phyloP scores from a whole-genome alignment of 2,888 invertebrate genomes.

The Trimorus sp. region DNA sequence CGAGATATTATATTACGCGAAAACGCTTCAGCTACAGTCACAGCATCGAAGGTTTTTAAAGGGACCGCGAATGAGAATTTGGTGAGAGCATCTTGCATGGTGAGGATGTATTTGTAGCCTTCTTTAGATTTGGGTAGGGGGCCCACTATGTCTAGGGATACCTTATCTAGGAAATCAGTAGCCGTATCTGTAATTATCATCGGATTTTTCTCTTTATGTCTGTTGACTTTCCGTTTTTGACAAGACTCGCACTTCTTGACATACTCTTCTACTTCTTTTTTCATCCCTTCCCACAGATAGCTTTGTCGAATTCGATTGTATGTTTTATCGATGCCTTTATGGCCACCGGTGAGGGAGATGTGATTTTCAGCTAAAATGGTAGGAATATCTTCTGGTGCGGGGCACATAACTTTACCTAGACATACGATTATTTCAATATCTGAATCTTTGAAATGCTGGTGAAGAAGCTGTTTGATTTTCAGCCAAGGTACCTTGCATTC shows the following conservation, averaged over 20 bases:
- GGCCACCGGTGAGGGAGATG: constrained; percentile 56
- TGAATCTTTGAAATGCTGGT: neutral
- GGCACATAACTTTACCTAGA: too few relatives aligned
- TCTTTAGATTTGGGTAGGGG: neutral
- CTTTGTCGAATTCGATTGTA: constrained; percentile 44
- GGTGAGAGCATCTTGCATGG: constrained; percentile 8
- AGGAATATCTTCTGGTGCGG: neutral
- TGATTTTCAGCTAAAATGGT: constrained; percentile 59
- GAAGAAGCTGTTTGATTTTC: constrained; percentile 3
- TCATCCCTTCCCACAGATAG: constrained; percentile 63
- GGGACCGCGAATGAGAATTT: constrained; percentile 13
- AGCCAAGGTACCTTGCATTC: neutral
- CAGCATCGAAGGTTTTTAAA: neutral
- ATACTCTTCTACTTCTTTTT: constrained; percentile 50
- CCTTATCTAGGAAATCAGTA: neutral
- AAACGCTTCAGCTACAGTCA: constrained; percentile 4
- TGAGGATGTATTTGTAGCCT: neutral
- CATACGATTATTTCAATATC: too few relatives aligned
- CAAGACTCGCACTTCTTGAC: constrained; percentile 26
- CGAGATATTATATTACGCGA: neutral
- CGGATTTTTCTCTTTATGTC: constrained; percentile 7
- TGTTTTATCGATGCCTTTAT: constrained; percentile 66
- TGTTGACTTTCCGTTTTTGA: constrained; percentile 1
- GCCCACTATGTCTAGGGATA: constrained; percentile 11
- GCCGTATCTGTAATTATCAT: constrained; percentile 27